These are phyloP conservation scores for Resseliella maxima DNA, from an alignment of 2,888 invertebrate genomes.

Conservation along the genomic window DNA sequence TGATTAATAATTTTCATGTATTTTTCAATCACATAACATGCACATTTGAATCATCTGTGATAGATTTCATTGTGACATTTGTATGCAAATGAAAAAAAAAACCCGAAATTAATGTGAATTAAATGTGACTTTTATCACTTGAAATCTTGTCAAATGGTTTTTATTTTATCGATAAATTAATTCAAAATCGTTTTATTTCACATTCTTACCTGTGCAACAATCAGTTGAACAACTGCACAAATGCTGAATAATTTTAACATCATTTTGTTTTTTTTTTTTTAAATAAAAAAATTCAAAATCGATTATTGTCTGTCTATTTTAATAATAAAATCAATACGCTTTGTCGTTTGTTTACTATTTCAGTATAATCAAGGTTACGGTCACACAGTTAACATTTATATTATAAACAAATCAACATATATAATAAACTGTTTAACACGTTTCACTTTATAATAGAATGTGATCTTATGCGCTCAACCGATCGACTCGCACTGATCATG, in stretches of 20 bases:
- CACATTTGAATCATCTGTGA: too few relatives aligned
- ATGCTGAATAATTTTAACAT: neutral
- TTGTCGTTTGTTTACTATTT: neutral
- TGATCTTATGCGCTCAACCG: slow-evolving; percentile 2
- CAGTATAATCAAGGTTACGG: slow-evolving; percentile 1
- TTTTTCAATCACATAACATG: too few relatives aligned
- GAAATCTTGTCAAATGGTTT: too few relatives aligned
- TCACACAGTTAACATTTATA: neutral
- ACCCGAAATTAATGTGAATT: too few relatives aligned
- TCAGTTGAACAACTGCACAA: slow-evolving; percentile 36
- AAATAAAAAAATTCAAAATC: too few relatives aligned
- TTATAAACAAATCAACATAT: neutral
- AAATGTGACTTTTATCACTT: too few relatives aligned
- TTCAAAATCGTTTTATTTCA: neutral
- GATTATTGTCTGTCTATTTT: neutral
- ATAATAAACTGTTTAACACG: neutral
- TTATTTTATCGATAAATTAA: too few relatives aligned
- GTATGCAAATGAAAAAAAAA: too few relatives aligned
- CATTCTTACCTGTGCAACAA: neutral
- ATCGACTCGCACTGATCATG: slow-evolving; percentile 51
- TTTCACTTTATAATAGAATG: neutral
- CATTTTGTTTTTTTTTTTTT: too few relatives aligned
- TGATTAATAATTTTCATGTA: too few relatives aligned
- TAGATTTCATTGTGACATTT: too few relatives aligned
- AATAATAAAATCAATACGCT: neutral